Evolutionary conservation across 2,888 invertebrate species (phyloP), one percentile per base, ranked within the genome.

Genomic region (Drosophila meridiana): DNA sequence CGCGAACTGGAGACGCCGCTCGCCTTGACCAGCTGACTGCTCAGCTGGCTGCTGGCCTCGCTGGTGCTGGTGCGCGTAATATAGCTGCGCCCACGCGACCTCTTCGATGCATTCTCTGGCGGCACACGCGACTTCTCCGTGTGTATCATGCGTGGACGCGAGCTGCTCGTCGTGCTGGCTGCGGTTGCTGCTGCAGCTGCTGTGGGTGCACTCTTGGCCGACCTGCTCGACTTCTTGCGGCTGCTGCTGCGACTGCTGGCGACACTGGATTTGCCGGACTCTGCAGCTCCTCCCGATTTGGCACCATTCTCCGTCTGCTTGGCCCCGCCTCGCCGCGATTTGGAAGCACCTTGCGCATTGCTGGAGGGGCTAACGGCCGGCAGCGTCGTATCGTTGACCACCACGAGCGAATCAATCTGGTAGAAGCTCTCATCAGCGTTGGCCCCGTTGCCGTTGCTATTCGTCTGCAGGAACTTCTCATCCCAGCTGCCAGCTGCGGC

Each of bases 131-230:
- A 94, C 83, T 95, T 96, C 89, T 96, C 95, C 0, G 96, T 96
- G 91, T 96, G 96, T 81, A 96, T 96, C 96, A 96, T 96, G 88
- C 95, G 95, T 4, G 96, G 96, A 38, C 96, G 94, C 1, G 95
- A 94, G 8, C 94, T 94, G 53, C 71, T 73, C 7, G 75, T 36
- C 4, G 61, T 30, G n/a, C 30, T 14, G 53, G 8, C 7, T 26
- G 53, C 53, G 8, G 14, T 8, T 3, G 57, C 13, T 30, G 30
- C 65, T 52, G 69, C 69, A 55, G 73, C 67, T 5, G 76, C 36
- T 28, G 69, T 26, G 4, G 56, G 26, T 8, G 72, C 26, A 26
- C 36, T 71, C 48, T 80, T 81, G 13, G 66, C 28, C 4, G 82
- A 57, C 34, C 76, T 87, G 30, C 30, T 34, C 0, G 73, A 4